Evolutionary conservation across 2,888 invertebrate species (phyloP), one percentile per base, ranked within the genome.

Genomic region (Busseola fusca): DNA sequence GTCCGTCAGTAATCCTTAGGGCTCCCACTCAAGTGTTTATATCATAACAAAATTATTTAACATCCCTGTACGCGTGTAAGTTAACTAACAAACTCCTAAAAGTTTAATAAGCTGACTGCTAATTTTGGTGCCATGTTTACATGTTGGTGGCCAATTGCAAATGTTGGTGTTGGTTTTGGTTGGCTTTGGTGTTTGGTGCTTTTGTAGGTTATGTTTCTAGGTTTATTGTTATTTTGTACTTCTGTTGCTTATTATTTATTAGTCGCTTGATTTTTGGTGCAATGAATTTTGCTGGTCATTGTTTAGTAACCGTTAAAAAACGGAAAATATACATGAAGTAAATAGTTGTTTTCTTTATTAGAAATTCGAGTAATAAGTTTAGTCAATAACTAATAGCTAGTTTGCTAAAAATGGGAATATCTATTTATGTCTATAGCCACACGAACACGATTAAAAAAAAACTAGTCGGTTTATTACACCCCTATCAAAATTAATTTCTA

Each of bases 41-140:
- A 83, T 82, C 78, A 87, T 86, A 85, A 84, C 79, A 68, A 74
- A 83, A 87, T 86, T 85, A 86, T 84, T 80, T 85, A 76, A 87
- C 83, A 82, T 82, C 76, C 79, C 74, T 56, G 67, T 74, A 78
- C 79, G 75, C 78, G 60, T 80, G 76, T 82, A 80, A 81, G 67
- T 85, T 82, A 42, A 69, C 72, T 74, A 84, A 85, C 85, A 78
- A 74, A 85, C 80, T 87, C 84, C 84, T 84, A 85, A 85, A 86
- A 86, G 87, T 86, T 86, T 74, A 85, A 86, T 84, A 85, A 82
- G 78, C 68, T 64, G 65, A 58, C 67, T 69, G 83, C 64, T 72
- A 66, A 77, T 77, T 76, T 58, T 69, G 74, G 45, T 57, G 42
- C 40, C 64, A 57, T 60, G 78, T 74, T 72, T 81, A 48, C 56